These are phyloP conservation scores for Stomatorhinus walkeri DNA, from an alignment of 2,797 vertebrate genomes.

Conservation along the genomic window DNA sequence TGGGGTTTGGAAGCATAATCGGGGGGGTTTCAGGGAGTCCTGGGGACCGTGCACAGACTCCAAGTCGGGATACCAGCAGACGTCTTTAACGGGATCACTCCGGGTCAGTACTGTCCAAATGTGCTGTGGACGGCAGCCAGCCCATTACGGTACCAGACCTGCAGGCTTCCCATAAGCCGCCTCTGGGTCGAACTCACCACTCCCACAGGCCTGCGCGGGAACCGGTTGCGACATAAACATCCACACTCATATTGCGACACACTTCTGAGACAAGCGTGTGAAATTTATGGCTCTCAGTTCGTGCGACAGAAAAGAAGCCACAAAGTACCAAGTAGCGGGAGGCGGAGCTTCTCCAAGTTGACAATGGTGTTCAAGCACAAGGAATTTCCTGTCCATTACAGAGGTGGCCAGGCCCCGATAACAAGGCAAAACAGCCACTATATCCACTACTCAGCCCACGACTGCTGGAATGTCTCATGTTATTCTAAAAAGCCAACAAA, in stretches of 20 bases:
- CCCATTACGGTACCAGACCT: background rate
- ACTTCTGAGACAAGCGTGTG: background rate
- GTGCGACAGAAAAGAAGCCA: background rate
- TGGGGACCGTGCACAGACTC: background rate
- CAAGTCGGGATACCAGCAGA: background rate
- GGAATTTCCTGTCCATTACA: constrained; percentile 22
- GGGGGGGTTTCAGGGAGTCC: background rate
- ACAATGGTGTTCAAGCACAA: constrained; percentile 9
- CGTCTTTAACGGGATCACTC: background rate
- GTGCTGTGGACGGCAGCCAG: background rate
- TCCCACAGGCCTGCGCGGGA: background rate
- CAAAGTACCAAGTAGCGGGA: constrained; percentile 13
- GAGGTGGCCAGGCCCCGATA: constrained; percentile 18
- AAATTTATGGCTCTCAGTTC: background rate
- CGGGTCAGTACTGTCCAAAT: background rate
- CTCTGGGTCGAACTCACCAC: background rate
- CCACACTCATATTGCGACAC: background rate
- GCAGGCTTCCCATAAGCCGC: background rate
- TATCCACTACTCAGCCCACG: background rate
- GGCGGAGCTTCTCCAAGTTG: constrained; percentile 20
- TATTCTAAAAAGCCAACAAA: background rate
- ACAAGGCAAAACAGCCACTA: background rate
- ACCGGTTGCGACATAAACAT: background rate
- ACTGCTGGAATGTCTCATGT: background rate
- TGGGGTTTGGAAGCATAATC: background rate